phyloP scores from a whole-genome alignment of 1,140 invertebrate genomes.

The Ceratosolen fusciceps region DNA sequence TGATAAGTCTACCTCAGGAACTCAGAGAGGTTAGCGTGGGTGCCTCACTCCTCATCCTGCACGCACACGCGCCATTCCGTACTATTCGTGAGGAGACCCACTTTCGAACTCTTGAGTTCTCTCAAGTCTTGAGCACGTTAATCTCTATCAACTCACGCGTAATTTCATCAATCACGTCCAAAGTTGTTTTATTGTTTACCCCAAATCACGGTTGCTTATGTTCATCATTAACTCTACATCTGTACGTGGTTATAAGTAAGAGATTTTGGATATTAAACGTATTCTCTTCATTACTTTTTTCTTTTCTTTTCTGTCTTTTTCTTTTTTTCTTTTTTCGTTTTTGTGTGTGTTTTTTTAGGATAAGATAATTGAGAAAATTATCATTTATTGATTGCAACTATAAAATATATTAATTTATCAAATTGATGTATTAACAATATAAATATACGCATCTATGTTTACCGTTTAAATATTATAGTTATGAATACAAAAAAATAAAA shows the following conservation, averaged over 20 bases:
- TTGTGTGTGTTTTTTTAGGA: too few relatives aligned
- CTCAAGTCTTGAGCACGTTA: constrained; percentile 18
- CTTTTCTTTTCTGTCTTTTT: not conserved
- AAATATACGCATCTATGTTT: too few relatives aligned
- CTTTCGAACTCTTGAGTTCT: constrained; percentile 20
- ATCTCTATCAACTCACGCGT: constrained; percentile 3
- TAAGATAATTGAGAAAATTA: too few relatives aligned
- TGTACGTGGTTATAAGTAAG: too few relatives aligned
- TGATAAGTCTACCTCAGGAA: constrained; percentile 26
- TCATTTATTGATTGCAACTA: too few relatives aligned
- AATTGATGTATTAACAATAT: too few relatives aligned
- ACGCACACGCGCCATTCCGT: not conserved
- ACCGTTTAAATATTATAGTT: too few relatives aligned
- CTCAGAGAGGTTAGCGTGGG: not conserved
- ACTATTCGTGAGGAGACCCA: constrained; percentile 10
- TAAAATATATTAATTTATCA: too few relatives aligned
- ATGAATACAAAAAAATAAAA: too few relatives aligned
- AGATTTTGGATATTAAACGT: too few relatives aligned
- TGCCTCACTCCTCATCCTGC: too few relatives aligned
- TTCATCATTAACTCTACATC: not conserved
- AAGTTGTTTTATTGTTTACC: not conserved
- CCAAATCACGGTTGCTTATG: too few relatives aligned
- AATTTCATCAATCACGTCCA: not conserved
- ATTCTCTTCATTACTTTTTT: not conserved
- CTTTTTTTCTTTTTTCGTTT: not conserved